Evolutionary conservation across 1,140 invertebrate species (phyloP).

Genomic region (Drosophila albomicans): DNA sequence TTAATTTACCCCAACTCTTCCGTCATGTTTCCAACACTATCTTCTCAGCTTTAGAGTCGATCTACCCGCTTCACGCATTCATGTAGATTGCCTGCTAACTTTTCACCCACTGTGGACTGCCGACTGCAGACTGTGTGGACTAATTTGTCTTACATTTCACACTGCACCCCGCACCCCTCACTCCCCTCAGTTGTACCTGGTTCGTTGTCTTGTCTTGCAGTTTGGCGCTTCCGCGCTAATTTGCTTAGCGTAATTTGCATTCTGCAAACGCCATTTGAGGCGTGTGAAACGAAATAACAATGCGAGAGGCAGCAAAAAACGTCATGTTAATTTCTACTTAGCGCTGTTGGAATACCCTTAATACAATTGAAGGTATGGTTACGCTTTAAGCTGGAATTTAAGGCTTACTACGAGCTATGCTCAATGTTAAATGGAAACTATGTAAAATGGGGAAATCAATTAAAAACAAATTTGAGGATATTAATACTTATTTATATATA

Average conservation of each 20-base stretch:
- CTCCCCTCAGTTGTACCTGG: background rate
- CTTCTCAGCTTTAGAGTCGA: constrained; percentile 5
- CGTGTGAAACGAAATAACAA: constrained; percentile 66
- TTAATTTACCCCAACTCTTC: background rate
- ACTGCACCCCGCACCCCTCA: constrained; percentile 18
- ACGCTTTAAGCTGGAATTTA: constrained; percentile 5
- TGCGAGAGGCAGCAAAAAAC: constrained; percentile 6
- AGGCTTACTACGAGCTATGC: background rate
- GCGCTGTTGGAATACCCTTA: constrained; percentile 27
- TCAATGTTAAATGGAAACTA: background rate
- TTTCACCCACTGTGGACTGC: constrained; percentile 39
- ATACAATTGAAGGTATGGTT: background rate
- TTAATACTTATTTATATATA: too few relatives aligned
- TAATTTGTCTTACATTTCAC: constrained; percentile 73
- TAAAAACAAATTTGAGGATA: background rate
- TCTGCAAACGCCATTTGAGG: constrained; percentile 68
- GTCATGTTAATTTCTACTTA: constrained; percentile 58
- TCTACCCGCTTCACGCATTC: constrained; percentile 14
- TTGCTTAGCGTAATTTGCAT: constrained; percentile 80
- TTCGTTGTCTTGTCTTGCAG: constrained; percentile 47
- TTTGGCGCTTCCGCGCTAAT: constrained; percentile 77
- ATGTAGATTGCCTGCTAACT: constrained; percentile 14
- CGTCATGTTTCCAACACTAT: background rate
- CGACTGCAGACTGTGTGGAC: constrained; percentile 25
- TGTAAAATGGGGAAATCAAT: too few relatives aligned